phyloP scores from a whole-genome alignment of 2,113 vertebrate species.

The Potamarius usumacintae region DNA sequence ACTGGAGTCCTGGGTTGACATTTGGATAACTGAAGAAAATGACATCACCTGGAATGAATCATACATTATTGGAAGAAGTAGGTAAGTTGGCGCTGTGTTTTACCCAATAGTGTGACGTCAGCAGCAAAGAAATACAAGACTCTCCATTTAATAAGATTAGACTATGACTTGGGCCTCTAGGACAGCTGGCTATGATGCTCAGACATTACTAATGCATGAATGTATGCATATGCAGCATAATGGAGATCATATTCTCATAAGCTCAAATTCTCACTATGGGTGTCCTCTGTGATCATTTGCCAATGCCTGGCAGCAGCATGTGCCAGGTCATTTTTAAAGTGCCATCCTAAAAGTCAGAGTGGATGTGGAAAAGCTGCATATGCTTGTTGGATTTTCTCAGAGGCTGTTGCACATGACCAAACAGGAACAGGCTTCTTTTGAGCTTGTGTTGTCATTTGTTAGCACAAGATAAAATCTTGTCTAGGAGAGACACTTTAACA shows the following conservation, averaged over 20 bases:
- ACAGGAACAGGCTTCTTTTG: slow-evolving; percentile 27
- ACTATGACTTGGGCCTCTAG: slow-evolving; percentile 51
- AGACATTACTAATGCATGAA: slow-evolving; percentile 60
- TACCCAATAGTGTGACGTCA: slow-evolving; percentile 45
- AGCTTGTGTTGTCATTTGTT: slow-evolving; percentile 13
- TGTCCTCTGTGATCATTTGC: slow-evolving; percentile 54
- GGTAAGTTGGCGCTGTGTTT: slow-evolving; percentile 50
- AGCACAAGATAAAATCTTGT: slow-evolving; percentile 43
- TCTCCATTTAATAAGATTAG: slow-evolving; percentile 57
- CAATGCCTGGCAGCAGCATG: slow-evolving; percentile 50
- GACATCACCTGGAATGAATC: slow-evolving; percentile 52
- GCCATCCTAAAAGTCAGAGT: slow-evolving; percentile 47
- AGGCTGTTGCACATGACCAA: slow-evolving; percentile 39
- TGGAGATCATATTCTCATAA: slow-evolving; percentile 45
- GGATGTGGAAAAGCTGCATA: slow-evolving; percentile 40
- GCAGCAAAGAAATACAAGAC: slow-evolving; percentile 49
- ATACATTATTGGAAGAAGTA: slow-evolving; percentile 49
- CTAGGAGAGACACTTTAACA: slow-evolving; percentile 15
- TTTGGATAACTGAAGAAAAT: slow-evolving; percentile 45
- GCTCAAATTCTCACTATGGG: slow-evolving; percentile 49
- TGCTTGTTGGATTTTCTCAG: slow-evolving; percentile 30
- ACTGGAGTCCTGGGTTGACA: slow-evolving; percentile 40
- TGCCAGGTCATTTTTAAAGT: slow-evolving; percentile 40
- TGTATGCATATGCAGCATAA: slow-evolving; percentile 50
- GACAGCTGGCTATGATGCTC: slow-evolving; percentile 52